These are phyloP conservation scores for Epizoanthus stellaris DNA, from an alignment of 92 coral and sea anemone species.

Conservation along the genomic window DNA sequence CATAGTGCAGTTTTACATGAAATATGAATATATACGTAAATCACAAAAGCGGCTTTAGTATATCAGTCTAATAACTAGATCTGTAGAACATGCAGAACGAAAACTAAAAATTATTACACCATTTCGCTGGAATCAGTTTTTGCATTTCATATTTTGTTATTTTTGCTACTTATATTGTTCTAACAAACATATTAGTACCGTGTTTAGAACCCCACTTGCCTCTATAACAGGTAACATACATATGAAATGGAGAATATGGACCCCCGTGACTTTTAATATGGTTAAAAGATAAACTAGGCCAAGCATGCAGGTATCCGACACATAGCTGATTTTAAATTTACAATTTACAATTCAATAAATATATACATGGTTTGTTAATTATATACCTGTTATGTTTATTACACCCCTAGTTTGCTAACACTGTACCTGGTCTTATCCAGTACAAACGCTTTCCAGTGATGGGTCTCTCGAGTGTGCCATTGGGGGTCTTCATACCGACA, in stretches of 20 bases:
- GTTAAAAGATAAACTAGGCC: neutral
- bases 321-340: no score
- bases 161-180: no score
- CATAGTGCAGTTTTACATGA: no score
- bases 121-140: neutral
- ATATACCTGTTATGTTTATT: conserved; percentile 52
- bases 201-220: no score
- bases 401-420: no score
- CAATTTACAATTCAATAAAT: neutral
- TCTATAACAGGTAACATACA: no score
- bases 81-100: conserved; percentile 2
- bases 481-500: conserved; percentile 77
- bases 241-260: no score
- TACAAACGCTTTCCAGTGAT: conserved; percentile 48
- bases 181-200: no score
- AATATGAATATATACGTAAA: no score
- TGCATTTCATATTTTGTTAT: neutral
- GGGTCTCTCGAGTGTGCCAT: conserved; percentile 80
- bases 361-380: neutral
- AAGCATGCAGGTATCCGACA: no score
- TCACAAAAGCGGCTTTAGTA: no score
- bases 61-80: neutral
- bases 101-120: neutral
- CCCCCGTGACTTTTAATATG: neutral
- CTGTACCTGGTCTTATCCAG: conserved; percentile 80